phyloP scores from a whole-genome alignment of 2,888 invertebrate species.

The Mythimna loreyi region DNA sequence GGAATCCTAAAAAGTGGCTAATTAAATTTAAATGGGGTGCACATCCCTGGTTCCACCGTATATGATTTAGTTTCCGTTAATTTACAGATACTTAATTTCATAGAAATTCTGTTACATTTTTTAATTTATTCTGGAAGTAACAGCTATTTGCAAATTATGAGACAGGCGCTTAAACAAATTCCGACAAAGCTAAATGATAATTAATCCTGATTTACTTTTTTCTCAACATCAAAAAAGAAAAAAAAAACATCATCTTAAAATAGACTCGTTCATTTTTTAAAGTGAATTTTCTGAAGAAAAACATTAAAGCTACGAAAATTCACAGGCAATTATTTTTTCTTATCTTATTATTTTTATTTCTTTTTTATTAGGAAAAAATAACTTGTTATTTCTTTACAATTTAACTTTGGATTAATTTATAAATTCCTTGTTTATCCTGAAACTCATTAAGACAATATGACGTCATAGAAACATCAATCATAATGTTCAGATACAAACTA shows the following conservation, averaged over 20 bases:
- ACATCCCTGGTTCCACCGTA: too few species aligned
- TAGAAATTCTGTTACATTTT: too few species aligned
- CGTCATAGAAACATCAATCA: constrained; percentile 45
- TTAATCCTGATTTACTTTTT: background rate
- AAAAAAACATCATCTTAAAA: background rate
- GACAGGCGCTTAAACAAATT: too few species aligned
- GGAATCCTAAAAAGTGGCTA: too few species aligned
- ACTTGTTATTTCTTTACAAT: background rate
- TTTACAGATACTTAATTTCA: too few species aligned
- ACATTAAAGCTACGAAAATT: constrained; percentile 4
- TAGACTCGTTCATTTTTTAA: background rate
- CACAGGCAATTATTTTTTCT: background rate
- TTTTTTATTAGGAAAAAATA: background rate
- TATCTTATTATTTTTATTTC: too few species aligned
- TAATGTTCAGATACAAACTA: constrained; percentile 32
- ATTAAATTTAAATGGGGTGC: too few species aligned
- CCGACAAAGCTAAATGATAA: background rate
- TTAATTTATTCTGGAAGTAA: too few species aligned
- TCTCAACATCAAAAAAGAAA: background rate
- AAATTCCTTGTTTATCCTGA: constrained; percentile 23
- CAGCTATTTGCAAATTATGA: too few species aligned
- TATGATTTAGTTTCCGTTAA: too few species aligned
- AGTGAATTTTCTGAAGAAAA: constrained; percentile 2
- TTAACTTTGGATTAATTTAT: background rate
- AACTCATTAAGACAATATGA: constrained; percentile 1